Evolutionary conservation across 2,113 vertebrate species (phyloP).

Genomic region (Microcebus jonahi): DNA sequence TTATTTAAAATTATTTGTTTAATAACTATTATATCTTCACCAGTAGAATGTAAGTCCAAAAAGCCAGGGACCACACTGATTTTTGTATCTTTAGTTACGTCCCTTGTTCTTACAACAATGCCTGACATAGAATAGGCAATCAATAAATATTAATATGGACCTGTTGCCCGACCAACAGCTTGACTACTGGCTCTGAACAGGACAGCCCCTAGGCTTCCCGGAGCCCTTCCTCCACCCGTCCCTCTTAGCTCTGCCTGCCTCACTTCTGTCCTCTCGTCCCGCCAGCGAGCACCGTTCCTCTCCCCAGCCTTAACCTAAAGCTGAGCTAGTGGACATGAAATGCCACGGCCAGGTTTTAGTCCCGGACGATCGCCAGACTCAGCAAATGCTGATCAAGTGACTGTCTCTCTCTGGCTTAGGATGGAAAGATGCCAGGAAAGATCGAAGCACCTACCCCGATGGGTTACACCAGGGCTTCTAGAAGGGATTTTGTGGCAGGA

Average conservation of each 20-base stretch:
- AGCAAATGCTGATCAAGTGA: constrained; percentile 52
- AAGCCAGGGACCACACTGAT: not conserved
- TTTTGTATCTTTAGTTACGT: not conserved
- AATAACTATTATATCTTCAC: not conserved
- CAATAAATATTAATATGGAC: not conserved
- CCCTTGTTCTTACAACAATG: not conserved
- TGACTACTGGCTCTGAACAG: not conserved
- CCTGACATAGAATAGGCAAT: not conserved
- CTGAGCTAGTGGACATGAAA: not conserved
- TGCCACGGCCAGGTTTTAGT: not conserved
- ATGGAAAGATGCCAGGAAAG: constrained; percentile 76
- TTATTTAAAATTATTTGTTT: not conserved
- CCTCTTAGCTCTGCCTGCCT: not conserved
- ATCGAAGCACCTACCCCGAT: constrained; percentile 55
- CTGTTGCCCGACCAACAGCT: not conserved
- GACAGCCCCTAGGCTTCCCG: fast-evolving
- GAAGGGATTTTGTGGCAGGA: constrained; percentile 60
- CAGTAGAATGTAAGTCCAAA: not conserved
- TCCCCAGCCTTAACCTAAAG: not conserved
- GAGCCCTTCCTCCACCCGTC: not conserved
- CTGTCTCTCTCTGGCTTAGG: constrained; percentile 67
- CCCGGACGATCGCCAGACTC: constrained; percentile 46
- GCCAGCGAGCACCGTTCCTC: not conserved
- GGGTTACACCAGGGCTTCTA: constrained; percentile 61
- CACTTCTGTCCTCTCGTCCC: not conserved